These are phyloP conservation scores for Apodemus speciosus DNA, from an alignment of 2,113 vertebrate species.

Conservation along the genomic window DNA sequence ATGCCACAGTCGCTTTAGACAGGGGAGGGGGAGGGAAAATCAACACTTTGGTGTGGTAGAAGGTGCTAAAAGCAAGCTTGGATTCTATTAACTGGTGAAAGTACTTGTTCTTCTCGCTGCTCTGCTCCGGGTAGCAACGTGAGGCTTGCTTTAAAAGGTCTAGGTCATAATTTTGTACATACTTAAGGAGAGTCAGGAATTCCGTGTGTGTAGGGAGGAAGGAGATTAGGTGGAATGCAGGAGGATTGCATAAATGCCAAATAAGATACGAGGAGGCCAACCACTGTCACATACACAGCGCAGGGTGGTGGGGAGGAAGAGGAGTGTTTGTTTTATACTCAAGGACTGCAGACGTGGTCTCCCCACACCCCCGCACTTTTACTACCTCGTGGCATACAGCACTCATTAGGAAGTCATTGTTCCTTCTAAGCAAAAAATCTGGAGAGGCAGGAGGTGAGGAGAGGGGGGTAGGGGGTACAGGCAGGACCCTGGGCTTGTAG, in stretches of 20 bases:
- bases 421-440: background rate
- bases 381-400: background rate
- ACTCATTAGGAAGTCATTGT: constrained; percentile 2
- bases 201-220: constrained; percentile 75
- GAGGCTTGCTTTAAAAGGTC: constrained; percentile 57
- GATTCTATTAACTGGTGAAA: constrained; percentile 53
- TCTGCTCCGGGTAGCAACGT: background rate
- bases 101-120: background rate
- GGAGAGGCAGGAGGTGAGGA: background rate
- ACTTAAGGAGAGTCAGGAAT: constrained; percentile 78
- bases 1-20: constrained; percentile 65
- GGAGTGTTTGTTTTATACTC: constrained; percentile 76
- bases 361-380: background rate
- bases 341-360: background rate
- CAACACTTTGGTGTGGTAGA: constrained; percentile 71
- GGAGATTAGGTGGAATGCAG: constrained; percentile 81
- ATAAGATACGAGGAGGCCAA: constrained; percentile 74
- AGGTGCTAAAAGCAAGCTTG: constrained; percentile 57
- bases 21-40: constrained; percentile 45
- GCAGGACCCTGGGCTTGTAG: background rate
- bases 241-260: constrained; percentile 81
- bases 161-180: constrained; percentile 60
- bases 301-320: constrained; percentile 65
- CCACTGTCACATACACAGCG: constrained; percentile 42
- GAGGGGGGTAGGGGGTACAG: background rate